Conservation (phyloP, 2,113 vertebrate species). For the Sakesphorus luctuosus region DNA sequence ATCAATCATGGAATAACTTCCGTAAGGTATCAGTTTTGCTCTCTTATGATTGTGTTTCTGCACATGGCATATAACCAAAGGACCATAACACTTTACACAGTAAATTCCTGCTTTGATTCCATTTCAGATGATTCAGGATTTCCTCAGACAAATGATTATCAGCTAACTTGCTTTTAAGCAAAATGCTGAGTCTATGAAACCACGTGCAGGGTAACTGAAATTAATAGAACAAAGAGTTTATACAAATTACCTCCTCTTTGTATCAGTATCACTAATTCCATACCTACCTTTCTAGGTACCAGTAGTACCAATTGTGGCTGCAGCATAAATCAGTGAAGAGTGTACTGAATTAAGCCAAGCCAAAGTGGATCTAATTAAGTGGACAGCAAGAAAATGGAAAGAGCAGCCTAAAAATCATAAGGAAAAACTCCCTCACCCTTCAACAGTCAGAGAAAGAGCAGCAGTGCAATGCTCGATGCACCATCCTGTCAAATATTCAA, state of each 20-base stretch:
- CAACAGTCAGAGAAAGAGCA: background rate
- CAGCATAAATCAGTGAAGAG: background rate
- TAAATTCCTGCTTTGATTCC: background rate
- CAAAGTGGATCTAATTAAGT: background rate
- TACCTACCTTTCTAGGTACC: background rate
- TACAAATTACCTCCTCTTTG: background rate
- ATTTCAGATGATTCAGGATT: background rate
- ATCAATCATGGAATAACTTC: slow-evolving; percentile 11
- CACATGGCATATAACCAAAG: background rate
- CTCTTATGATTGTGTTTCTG: background rate
- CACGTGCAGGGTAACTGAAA: background rate
- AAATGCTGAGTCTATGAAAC: slow-evolving; percentile 6
- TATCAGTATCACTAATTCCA: background rate
- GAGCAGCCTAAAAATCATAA: background rate
- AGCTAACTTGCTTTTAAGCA: background rate
- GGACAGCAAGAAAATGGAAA: background rate
- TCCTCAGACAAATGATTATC: background rate
- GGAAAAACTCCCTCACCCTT: background rate
- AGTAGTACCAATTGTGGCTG: background rate
- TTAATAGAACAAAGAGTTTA: background rate
- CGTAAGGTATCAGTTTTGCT: background rate
- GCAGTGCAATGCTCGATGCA: background rate
- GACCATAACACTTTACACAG: background rate
- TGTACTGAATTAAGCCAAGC: background rate
- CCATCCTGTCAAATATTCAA: background rate